These are phyloP conservation scores for Acanthiza pusilla DNA, from an alignment of 2,797 vertebrate species.

Conservation along the genomic window DNA sequence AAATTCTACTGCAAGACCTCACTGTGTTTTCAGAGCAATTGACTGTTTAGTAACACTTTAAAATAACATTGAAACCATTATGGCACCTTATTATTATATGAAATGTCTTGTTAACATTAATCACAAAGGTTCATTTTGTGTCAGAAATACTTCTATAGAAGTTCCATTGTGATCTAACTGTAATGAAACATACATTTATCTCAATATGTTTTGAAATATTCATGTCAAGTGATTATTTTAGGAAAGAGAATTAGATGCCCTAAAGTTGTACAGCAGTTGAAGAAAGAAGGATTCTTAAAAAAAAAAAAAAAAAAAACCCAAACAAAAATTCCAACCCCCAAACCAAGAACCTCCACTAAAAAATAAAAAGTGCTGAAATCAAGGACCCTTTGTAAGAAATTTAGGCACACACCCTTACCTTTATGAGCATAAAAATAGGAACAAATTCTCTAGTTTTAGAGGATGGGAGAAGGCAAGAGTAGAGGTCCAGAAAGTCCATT, in stretches of 20 bases:
- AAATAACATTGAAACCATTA: constrained; percentile 66
- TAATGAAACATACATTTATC: constrained; percentile 60
- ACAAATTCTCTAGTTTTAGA: neutral
- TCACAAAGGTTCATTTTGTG: constrained; percentile 50
- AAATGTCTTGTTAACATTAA: constrained; percentile 62
- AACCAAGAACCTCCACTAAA: neutral
- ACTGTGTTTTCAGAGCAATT: constrained; percentile 62
- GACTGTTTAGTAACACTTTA: constrained; percentile 69
- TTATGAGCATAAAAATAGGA: neutral
- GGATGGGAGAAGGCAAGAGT: neutral
- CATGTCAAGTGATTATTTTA: constrained; percentile 24
- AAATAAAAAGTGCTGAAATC: neutral
- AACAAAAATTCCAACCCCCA: neutral
- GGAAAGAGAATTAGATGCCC: neutral
- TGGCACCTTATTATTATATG: constrained; percentile 51
- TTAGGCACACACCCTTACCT: neutral
- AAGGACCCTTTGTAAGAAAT: neutral
- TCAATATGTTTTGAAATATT: constrained; percentile 55
- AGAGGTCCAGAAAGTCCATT: neutral
- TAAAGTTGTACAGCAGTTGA: neutral
- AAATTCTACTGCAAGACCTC: constrained; percentile 35
- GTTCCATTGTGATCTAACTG: constrained; percentile 49
- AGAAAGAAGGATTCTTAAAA: neutral
- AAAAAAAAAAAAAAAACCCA: neutral
- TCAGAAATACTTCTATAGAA: constrained; percentile 45